Base-by-base conservation (phyloP, 2,888 invertebrate species). In the Sarcophaga carnaria region DNA sequence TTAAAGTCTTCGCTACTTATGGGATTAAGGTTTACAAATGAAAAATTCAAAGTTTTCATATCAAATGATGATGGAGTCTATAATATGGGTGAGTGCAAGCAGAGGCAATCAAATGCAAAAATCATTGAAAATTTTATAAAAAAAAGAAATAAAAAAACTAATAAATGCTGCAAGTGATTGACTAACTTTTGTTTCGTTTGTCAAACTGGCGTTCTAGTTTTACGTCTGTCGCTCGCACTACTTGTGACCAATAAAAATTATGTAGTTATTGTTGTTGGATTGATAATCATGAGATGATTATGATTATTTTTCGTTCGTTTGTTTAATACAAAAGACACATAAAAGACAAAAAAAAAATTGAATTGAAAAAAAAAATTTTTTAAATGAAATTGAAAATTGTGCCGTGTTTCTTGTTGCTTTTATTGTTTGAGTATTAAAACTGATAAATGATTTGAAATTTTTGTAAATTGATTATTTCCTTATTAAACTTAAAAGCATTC, bases 401-500 rank as follows among this genome's bases (percentile, higher is more conserved):
- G 77, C 70, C 67, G 74, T 74, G 37, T 37, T 37, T 37, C 10
- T 37, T 37, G 37, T 37, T 37, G 37, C 67, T 84, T 72, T 71
- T 83, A 83, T 83, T 82, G 80, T 84, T 74, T 69, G 82, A 72
- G 77, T 45, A 86, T 83, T 90, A 89, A 83, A 90, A 81, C 76
- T 82, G 86, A 90, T 90, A 91, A 92, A 91, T 90, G 91, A 92
- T 91, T 92, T 93, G 92, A 93, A 92, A 54, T 92, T 92, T 93
- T 92, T 93, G 92, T 93, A 92, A 93, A 93, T 93, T 93, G 93
- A 92, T 93, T 93, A 92, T 92, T 93, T 93, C 92, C 93, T 93
- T 92, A 92, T 93, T 93, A 87, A 87, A 84, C 27, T 54, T 45
- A 67, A 37, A 45, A 67, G n/a, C 27, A 67, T n/a, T 54, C 54